A percentile compares a stretch with the other conserved stretches of the same genome.
Evolutionary conservation across 1,140 invertebrate genomes (phyloP).

Genomic region (Ceratina calcarata): DNA sequence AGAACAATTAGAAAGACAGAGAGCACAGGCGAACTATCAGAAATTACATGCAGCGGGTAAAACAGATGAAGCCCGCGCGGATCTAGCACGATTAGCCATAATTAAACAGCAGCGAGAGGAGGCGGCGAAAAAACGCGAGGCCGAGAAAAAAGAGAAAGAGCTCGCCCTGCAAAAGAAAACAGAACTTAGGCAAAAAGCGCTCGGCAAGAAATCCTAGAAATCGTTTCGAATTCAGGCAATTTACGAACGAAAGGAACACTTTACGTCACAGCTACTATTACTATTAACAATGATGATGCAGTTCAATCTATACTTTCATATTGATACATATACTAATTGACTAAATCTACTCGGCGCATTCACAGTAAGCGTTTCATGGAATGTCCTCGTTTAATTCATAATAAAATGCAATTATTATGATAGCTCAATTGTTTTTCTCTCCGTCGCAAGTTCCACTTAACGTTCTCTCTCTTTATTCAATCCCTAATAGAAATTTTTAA

Average conservation of each 20-base stretch:
- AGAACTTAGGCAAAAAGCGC: conserved; percentile 81
- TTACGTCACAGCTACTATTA: conserved; percentile 36
- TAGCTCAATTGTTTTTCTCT: conserved; percentile 1
- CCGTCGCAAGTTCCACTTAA: no score
- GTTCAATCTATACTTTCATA: conserved; percentile 47
- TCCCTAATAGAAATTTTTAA: no score
- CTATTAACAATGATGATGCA: conserved; percentile 31
- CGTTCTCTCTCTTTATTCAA: not conserved
- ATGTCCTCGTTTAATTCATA: conserved; percentile 54
- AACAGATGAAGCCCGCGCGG: conserved; percentile 96
- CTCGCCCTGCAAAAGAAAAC: conserved; percentile 81
- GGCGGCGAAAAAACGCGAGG: conserved; percentile 93
- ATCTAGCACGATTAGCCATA: conserved; percentile 93
- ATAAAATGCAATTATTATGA: conserved; percentile 59
- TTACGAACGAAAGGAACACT: conserved; percentile 27
- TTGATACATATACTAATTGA: conserved; percentile 45
- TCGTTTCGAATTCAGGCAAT: conserved; percentile 8
- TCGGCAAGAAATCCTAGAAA: conserved; percentile 80
- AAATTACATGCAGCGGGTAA: conserved; percentile 96
- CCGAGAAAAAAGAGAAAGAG: conserved; percentile 89
- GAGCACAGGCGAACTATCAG: conserved; percentile 92
- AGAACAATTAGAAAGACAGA: conserved; percentile 96
- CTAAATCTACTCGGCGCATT: conserved; percentile 47
- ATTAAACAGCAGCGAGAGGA: conserved; percentile 97
- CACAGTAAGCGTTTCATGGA: conserved; percentile 45